Base-by-base conservation (phyloP, 2,888 invertebrate species). In the Steinernema carpocapsae region DNA sequence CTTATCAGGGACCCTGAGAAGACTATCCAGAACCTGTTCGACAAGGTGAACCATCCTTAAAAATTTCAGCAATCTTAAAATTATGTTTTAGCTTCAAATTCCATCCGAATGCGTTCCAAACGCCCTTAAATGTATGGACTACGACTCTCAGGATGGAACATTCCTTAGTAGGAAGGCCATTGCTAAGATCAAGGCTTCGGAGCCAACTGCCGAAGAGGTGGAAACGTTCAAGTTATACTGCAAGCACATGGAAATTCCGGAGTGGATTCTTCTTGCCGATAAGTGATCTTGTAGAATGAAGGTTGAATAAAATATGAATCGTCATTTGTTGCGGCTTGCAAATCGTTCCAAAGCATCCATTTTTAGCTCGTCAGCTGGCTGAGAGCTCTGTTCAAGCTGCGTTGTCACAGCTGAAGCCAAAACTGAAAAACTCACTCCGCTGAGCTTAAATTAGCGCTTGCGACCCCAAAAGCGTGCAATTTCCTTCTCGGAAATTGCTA, bases 191-290 rank as follows among this genome's bases (percentile, higher is more conserved):
- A 56, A 56, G 26, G 26, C 22, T 19, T 7, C 56, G 7, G 24
- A 26, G 4, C 6, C 22, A 12, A 26, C 56, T 17, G 56, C 14
- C 6, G 56, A 56, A 17, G 24, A 56, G n/a, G 26, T 24, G 26
- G 26, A 22, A 26, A 22, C 24, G 3, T 19, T 56, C 4, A 26
- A 3, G 1, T 17, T 24, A 7, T 56, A 19, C 56, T 14, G n/a
- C 24, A 26, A 56, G 56, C 24, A 24, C 56, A 56, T 56, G 56
- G 56, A 56, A 26, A 56, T 56, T 19, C 56, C 56, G 17, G 17
- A 56, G 56, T 6, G 6, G 3, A 19, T 56, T 6, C 17, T 56
- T 6, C 26, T 56, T 4, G 56, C 24, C 14, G 56, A 56, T 6
- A 6, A 19, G 51, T 19, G n/a, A 51, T 7, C 43, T 43, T 43